These are phyloP conservation scores for Microctenopoma steveboyesi DNA, from an alignment of 2,797 vertebrate species.

Conservation along the genomic window DNA sequence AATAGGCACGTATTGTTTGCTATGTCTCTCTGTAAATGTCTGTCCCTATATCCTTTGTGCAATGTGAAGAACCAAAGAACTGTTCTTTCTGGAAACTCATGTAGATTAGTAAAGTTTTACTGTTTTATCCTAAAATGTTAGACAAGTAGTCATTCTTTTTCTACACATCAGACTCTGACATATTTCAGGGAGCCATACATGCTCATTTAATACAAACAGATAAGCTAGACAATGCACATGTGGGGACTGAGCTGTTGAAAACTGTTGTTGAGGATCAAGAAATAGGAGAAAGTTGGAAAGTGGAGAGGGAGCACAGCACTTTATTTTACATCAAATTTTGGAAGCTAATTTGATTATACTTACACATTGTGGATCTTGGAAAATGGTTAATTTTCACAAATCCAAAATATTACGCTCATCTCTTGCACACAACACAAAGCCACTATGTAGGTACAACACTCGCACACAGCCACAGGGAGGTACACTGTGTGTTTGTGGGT, in stretches of 20 bases:
- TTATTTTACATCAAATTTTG: conserved; percentile 41
- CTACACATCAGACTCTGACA: conserved; percentile 29
- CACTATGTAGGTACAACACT: conserved; percentile 30
- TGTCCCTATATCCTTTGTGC: conserved; percentile 63
- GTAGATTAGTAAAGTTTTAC: conserved; percentile 28
- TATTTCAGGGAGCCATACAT: conserved; percentile 62
- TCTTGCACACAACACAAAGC: conserved; percentile 30
- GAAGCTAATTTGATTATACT: conserved; percentile 57
- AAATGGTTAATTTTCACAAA: conserved; percentile 37
- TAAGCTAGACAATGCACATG: conserved; percentile 21
- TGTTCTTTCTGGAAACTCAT: conserved; percentile 60
- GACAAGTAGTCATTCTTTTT: conserved; percentile 42
- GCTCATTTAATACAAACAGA: conserved; percentile 31
- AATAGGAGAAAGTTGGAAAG: conserved; percentile 8
- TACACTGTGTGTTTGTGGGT: conserved; percentile 19
- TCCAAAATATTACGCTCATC: conserved; percentile 35
- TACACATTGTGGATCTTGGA: conserved; percentile 39
- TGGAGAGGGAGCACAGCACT: conserved; percentile 42
- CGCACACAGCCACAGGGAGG: conserved; percentile 26
- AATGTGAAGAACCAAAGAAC: conserved; percentile 83
- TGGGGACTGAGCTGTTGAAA: conserved; percentile 18
- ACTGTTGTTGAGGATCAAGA: conserved; percentile 21
- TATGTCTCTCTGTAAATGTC: conserved; percentile 59
- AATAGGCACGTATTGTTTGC: conserved; percentile 68
- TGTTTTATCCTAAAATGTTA: conserved; percentile 48